Percentiles rank a stretch among this genome's conserved stretches.
Evolutionary conservation across 1,140 invertebrate species (phyloP).

Genomic region (Pectinophora gossypiella): DNA sequence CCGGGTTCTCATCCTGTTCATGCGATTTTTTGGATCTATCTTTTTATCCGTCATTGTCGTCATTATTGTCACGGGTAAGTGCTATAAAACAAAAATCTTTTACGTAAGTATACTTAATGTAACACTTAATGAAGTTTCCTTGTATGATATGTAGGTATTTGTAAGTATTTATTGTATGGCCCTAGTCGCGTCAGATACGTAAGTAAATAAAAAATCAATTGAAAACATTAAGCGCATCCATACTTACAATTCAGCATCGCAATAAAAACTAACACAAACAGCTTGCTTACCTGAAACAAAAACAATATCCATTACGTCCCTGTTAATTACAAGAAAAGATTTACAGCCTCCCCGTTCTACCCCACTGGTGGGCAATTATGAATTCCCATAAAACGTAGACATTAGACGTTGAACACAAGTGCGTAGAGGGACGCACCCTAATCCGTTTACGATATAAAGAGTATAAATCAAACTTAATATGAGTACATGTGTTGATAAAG

Average conservation of each 20-base stretch:
- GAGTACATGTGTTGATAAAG: constrained; percentile 70
- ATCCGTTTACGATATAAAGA: constrained; percentile 73
- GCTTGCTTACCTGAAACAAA: constrained; percentile 36
- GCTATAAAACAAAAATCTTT: too few relatives aligned
- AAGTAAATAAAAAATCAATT: too few relatives aligned
- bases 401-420: constrained; percentile 40
- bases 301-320: constrained; percentile 21
- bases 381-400: constrained; percentile 43
- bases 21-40: too few relatives aligned
- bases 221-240: too few relatives aligned
- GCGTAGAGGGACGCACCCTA: constrained; percentile 55
- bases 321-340: constrained; percentile 27
- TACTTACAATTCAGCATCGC: background rate
- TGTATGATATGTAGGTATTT: too few relatives aligned
- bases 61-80: too few relatives aligned
- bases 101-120: too few relatives aligned
- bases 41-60: too few relatives aligned
- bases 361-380: constrained; percentile 34
- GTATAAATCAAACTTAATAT: constrained; percentile 74
- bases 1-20: too few relatives aligned
- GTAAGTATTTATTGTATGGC: too few relatives aligned
- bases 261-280: background rate
- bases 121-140: too few relatives aligned
- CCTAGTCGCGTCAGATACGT: too few relatives aligned
- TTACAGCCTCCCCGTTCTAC: constrained; percentile 4